Percentiles rank a stretch among this genome's conserved stretches.
Evolutionary conservation across 92 coral and sea anemone species (phyloP).

Genomic region (Phenganax stokvisi): DNA sequence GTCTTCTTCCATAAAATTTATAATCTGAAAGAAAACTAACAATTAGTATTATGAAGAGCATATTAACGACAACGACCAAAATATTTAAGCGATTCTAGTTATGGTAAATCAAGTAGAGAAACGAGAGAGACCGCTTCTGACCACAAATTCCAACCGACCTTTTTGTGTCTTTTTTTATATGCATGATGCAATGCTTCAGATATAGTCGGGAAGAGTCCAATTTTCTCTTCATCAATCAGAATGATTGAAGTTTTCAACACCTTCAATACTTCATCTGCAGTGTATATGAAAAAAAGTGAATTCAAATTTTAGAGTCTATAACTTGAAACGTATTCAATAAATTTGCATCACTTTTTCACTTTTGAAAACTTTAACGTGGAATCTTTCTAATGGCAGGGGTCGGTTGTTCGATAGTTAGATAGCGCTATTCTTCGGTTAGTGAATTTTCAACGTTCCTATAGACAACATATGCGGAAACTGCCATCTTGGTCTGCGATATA

Average conservation of each 20-base stretch:
- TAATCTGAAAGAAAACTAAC: slow-evolving; percentile 5
- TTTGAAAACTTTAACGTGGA: too few species aligned
- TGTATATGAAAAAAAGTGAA: background rate
- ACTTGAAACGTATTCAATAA: background rate
- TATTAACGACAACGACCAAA: background rate
- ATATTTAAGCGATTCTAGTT: too few species aligned
- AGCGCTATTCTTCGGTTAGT: too few species aligned
- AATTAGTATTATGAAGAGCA: background rate
- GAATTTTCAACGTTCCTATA: too few species aligned
- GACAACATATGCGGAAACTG: too few species aligned
- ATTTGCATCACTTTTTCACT: background rate
- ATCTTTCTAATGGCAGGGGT: too few species aligned
- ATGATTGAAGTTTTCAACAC: slow-evolving; percentile 1
- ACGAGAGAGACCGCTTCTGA: background rate
- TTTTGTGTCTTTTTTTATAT: slow-evolving; percentile 11
- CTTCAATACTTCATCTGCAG: slow-evolving; percentile 6
- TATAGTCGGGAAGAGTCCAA: background rate
- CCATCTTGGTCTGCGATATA: too few species aligned
- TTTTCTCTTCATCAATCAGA: background rate
- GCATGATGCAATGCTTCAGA: slow-evolving; percentile 26
- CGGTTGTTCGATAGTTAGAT: too few species aligned
- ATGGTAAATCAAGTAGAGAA: background rate
- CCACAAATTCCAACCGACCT: background rate
- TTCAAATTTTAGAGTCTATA: background rate
- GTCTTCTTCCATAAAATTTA: slow-evolving; percentile 9